Conservation (phyloP, 1,140 invertebrate species). For the Arion vulgaris region DNA sequence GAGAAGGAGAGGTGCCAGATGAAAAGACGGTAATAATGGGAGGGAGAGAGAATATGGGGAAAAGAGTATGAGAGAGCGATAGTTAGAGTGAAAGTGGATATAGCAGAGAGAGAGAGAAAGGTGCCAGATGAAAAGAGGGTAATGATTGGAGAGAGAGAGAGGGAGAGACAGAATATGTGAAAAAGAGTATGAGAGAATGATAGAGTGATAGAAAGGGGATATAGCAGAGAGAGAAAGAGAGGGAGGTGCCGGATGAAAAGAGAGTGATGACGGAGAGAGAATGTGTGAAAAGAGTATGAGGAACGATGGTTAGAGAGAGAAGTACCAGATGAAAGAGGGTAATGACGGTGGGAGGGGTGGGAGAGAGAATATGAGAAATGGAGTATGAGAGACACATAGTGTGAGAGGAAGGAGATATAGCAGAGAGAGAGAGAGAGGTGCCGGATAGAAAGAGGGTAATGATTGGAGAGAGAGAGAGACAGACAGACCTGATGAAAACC, state of each 20-base stretch:
- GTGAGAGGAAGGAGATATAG: neutral
- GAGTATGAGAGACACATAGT: conserved; percentile 10
- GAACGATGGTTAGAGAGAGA: neutral
- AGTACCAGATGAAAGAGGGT: neutral
- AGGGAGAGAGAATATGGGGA: neutral
- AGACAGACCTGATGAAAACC: no score
- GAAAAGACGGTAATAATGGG: neutral
- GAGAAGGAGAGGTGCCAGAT: neutral
- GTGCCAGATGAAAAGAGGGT: neutral
- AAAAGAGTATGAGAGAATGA: neutral
- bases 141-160: no score
- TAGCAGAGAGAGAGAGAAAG: no score
- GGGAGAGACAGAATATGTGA: no score
- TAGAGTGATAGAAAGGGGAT: neutral
- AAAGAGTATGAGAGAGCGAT: neutral
- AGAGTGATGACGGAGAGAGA: neutral
- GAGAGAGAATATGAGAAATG: conserved; percentile 25
- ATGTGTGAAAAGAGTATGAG: neutral
- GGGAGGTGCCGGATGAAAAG: neutral
- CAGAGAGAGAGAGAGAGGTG: neutral
- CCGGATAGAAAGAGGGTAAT: neutral
- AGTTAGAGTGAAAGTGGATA: neutral
- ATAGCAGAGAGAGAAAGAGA: neutral
- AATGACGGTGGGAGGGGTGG: neutral
- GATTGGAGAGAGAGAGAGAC: neutral